A percentile compares a stretch with the other conserved stretches of the same genome.
These are phyloP conservation scores for Chloroceryle amazona DNA, from an alignment of 2,797 vertebrate genomes.

Conservation along the genomic window DNA sequence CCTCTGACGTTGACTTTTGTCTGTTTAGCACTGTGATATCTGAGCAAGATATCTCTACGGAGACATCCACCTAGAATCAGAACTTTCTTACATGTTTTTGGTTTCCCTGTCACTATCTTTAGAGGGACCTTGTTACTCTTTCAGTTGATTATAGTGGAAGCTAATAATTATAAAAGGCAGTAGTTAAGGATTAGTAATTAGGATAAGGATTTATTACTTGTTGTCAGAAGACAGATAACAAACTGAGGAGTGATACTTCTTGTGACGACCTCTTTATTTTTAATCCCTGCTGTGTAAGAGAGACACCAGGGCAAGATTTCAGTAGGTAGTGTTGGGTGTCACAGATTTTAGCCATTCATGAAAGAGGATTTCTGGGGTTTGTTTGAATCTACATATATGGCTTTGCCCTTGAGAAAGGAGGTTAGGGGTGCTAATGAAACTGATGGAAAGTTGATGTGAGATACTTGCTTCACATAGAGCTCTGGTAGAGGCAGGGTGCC, in stretches of 20 bases:
- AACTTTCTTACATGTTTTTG: rapidly evolving
- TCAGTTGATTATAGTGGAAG: not conserved
- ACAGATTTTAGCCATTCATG: not conserved
- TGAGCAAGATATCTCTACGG: not conserved
- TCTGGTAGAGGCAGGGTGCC: not conserved
- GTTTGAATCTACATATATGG: not conserved
- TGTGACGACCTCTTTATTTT: not conserved
- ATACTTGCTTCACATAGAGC: not conserved
- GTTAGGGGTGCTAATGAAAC: not conserved
- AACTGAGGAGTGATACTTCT: not conserved
- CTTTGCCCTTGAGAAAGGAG: not conserved
- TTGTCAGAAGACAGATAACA: not conserved
- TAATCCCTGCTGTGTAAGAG: not conserved
- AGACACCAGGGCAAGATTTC: not conserved
- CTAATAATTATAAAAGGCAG: not conserved
- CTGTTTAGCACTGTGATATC: not conserved
- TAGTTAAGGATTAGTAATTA: not conserved
- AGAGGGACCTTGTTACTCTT: not conserved
- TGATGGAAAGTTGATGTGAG: not conserved
- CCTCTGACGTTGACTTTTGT: not conserved
- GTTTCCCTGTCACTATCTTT: not conserved
- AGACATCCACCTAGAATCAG: not conserved
- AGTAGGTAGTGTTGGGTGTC: not conserved
- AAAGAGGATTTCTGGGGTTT: not conserved
- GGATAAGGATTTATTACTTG: not conserved